These are phyloP conservation scores for Drosophila nebulosa DNA, from an alignment of 1,140 invertebrate genomes.

Conservation along the genomic window DNA sequence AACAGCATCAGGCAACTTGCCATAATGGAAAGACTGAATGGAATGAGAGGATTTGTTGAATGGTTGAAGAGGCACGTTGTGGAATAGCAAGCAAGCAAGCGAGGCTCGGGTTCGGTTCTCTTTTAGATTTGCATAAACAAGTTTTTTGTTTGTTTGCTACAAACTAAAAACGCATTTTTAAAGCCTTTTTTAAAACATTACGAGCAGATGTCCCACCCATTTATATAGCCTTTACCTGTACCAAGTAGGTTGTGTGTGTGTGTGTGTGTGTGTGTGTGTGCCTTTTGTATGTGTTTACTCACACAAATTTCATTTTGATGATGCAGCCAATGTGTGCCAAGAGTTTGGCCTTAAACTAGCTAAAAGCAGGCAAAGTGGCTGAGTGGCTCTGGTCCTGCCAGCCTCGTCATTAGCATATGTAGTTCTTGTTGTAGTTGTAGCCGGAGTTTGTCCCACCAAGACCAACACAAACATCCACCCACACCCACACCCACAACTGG, in stretches of 20 bases:
- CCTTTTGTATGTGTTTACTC: slow-evolving; percentile 42
- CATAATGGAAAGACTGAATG: slow-evolving; percentile 18
- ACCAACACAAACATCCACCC: slow-evolving; percentile 33
- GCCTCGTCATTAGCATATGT: slow-evolving; percentile 71
- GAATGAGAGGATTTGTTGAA: slow-evolving; percentile 12
- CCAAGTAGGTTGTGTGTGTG: slow-evolving; percentile 17
- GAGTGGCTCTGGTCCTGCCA: neutral
- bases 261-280: slow-evolving; percentile 3
- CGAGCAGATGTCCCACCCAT: slow-evolving; percentile 47
- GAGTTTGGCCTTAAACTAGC: slow-evolving; percentile 69
- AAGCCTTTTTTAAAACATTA: slow-evolving; percentile 63
- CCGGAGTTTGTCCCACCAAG: slow-evolving; percentile 59
- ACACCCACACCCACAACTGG: neutral
- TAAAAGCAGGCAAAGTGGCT: slow-evolving; percentile 62
- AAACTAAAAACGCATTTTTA: slow-evolving; percentile 57
- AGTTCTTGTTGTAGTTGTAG: slow-evolving; percentile 28
- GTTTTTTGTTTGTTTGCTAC: slow-evolving; percentile 17
- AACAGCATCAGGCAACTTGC: slow-evolving; percentile 2
- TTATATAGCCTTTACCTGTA: slow-evolving; percentile 34
- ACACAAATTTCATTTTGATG: slow-evolving; percentile 77
- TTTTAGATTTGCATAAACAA: slow-evolving; percentile 7
- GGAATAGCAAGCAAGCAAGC: too few relatives aligned
- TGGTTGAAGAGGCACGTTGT: too few relatives aligned
- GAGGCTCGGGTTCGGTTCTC: neutral
- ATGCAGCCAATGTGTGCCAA: slow-evolving; percentile 55